These are phyloP conservation scores for Macropodus opercularis DNA, from an alignment of 2,797 vertebrate species.

Conservation along the genomic window DNA sequence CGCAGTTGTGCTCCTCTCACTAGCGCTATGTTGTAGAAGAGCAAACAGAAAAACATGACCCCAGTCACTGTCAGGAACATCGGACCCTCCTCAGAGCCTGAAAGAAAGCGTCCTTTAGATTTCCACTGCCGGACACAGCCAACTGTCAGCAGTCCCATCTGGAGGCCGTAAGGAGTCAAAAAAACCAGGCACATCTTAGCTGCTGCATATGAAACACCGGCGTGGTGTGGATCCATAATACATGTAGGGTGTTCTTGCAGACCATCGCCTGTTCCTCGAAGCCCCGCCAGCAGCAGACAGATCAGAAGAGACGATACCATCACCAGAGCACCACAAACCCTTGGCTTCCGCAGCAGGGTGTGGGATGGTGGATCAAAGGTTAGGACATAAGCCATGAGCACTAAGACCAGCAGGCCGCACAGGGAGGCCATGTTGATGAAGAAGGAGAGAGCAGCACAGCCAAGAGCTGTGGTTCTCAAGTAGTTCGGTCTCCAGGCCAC, in stretches of 20 bases:
- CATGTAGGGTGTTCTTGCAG: constrained; percentile 50
- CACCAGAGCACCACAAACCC: constrained; percentile 49
- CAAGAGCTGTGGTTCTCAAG: constrained; percentile 63
- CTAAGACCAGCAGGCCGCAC: constrained; percentile 71
- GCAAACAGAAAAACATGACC: constrained; percentile 62
- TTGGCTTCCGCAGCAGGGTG: constrained; percentile 51
- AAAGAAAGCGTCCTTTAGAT: constrained; percentile 62
- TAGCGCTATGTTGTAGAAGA: constrained; percentile 78
- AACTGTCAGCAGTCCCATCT: constrained; percentile 62
- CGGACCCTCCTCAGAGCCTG: constrained; percentile 55
- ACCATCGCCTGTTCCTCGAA: constrained; percentile 59
- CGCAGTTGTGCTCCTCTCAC: constrained; percentile 63
- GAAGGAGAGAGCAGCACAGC: constrained; percentile 81
- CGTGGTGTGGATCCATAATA: constrained; percentile 72
- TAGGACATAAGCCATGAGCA: constrained; percentile 66
- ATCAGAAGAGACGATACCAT: constrained; percentile 62
- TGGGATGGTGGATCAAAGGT: constrained; percentile 54
- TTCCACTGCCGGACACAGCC: constrained; percentile 60
- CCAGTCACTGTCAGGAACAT: constrained; percentile 42
- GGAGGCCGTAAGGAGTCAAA: constrained; percentile 69
- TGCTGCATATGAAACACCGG: constrained; percentile 71
- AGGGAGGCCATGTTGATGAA: constrained; percentile 79
- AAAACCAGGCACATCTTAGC: constrained; percentile 79
- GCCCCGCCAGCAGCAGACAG: constrained; percentile 66
- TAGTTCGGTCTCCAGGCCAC: constrained; percentile 74